Base-by-base conservation (phyloP, 1,140 invertebrate species). In the Calliphora vicina region DNA sequence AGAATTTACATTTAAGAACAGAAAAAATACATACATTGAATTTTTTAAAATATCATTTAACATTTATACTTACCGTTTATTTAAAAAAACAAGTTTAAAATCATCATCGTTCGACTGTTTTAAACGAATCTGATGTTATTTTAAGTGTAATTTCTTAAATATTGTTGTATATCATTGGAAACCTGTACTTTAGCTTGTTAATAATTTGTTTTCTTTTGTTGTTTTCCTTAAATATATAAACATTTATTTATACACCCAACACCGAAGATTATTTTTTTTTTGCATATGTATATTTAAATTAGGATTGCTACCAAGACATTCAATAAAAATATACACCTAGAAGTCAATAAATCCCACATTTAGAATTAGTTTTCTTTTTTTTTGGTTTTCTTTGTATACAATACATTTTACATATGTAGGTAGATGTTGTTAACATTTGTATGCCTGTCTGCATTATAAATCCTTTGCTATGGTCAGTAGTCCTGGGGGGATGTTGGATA, bases 111-210 rank as follows among this genome's bases (percentile, higher is more conserved):
- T 67, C 10, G 4, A 9, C n/a, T 10, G n/a, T 23, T 35, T 35
- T 35, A 35, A 35, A 35, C 6, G 6, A 35, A 35, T 10, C 35
- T 35, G 6, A 8, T 67, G 20, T 67, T 67, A 67, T 67, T 67
- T 67, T 67, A 67, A 25, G 25, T 10, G 1, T 67, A 67, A 67
- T 67, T 67, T 67, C 57, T 67, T 25, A 67, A 67, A 67, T 67
- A 67, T 67, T 67, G 20, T 35, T 35, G 35, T 67, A 67, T 67
- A 67, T 67, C 20, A 67, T 67, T 67, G 61, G 61, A 67, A 67
- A 67, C 61, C 61, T 67, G 61, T 67, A 23, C 61, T 67, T 20
- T 67, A 67, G 61, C 61, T 23, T 67, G 10, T 67, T 25, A 13
- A 57, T 57, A 23, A 23, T 67, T 23, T 67, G 57, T 67, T 67